Percentiles rank a stretch among this genome's conserved stretches.
Evolutionary conservation across 2,113 vertebrate genomes (phyloP).

Genomic region (Channa argus): DNA sequence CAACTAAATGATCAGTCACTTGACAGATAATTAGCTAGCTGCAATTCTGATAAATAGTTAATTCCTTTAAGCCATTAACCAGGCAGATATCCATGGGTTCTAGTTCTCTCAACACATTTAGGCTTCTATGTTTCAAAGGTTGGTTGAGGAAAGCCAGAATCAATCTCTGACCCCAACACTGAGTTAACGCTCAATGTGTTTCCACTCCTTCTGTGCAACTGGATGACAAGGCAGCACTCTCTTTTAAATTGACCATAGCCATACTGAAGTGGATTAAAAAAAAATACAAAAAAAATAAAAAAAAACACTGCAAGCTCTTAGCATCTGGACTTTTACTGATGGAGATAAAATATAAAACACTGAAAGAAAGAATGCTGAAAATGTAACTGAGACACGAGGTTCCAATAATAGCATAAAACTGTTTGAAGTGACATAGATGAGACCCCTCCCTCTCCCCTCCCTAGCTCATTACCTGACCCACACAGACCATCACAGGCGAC

Average conservation of each 20-base stretch:
- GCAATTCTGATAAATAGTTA: no score
- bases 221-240: conserved; percentile 40
- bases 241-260: conserved; percentile 53
- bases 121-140: conserved; percentile 31
- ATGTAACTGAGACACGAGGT: conserved; percentile 70
- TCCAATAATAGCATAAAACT: conserved; percentile 66
- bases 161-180: conserved; percentile 24
- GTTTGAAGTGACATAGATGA: conserved; percentile 61
- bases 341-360: conserved; percentile 60
- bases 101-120: conserved; percentile 17
- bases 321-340: conserved; percentile 68
- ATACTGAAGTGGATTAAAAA: conserved; percentile 43
- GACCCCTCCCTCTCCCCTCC: conserved; percentile 28
- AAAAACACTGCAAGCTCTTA: conserved; percentile 3
- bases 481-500: conserved; percentile 44
- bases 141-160: conserved; percentile 62
- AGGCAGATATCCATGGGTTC: not conserved
- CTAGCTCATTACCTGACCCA: conserved; percentile 63
- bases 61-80: no score
- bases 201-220: conserved; percentile 62
- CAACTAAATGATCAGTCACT: no score
- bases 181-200: conserved; percentile 60
- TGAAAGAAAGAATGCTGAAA: conserved; percentile 53
- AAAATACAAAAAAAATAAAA: conserved; percentile 14
- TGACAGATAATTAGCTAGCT: no score